Base-by-base conservation (phyloP, 2,888 invertebrate genomes). In the Eupithecia subfuscata region DNA sequence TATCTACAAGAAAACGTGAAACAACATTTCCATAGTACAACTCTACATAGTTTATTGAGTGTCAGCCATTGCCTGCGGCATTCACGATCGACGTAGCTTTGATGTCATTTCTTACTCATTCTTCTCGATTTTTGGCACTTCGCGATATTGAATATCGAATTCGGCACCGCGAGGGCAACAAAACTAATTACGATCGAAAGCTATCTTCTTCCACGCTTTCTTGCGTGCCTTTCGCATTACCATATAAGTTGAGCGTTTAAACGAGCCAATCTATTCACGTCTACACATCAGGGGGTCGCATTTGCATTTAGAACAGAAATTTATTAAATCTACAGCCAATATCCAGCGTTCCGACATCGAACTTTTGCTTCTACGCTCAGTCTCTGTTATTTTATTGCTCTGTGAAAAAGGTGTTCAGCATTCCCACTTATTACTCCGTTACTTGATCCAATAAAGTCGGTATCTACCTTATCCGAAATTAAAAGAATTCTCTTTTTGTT, bases 281-380 rank as follows among this genome's bases (percentile, higher is more conserved):
- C 95, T 95, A 94, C 94, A 95, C 94, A 95, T 95, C 94, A 94
- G 93, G 93, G 93, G 92, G 92, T 91, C 93, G 89, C 92, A 95
- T 95, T 95, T 95, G 94, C 95, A 94, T 95, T 94, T 95, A 94
- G 93, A 95, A 94, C 93, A 94, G 94, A 94, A 94, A 95, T 95
- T 95, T 95, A 95, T 95, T 95, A 95, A 95, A 95, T 95, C 95
- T 94, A 94, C 94, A 92, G 94, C 93, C 94, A 94, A 95, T 95
- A 95, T 94, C 91, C 91, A 87, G 89, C 93, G 94, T 91, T 90
- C 90, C 91, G 88, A 93, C 93, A 93, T 92, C 91, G 91, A 93
- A 92, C 91, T 93, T 91, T 93, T 90, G 90, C 92, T 91, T 91
- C 90, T 90, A 89, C 86, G 84, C 87, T 86, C 88, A 87, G 88